Percentiles rank a stretch among this genome's conserved stretches.
These are phyloP conservation scores for Salminus brasiliensis DNA, from an alignment of 2,113 vertebrate genomes.

Conservation along the genomic window DNA sequence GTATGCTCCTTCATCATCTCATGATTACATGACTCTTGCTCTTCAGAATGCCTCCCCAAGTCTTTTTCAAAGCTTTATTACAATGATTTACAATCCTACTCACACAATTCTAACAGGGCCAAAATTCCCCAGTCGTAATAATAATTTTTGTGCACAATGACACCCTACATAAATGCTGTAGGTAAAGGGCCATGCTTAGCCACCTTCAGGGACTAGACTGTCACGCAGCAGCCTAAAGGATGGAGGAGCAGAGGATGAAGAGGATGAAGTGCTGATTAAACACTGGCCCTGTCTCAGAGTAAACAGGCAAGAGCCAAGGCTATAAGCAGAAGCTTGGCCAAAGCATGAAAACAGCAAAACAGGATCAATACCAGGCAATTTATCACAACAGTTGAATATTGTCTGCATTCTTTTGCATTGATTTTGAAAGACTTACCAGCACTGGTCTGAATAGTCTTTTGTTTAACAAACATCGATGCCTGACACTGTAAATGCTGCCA, in stretches of 20 bases:
- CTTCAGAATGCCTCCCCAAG: slow-evolving; percentile 30
- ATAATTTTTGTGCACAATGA: background rate
- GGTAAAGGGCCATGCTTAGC: slow-evolving; percentile 5
- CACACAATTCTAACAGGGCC: background rate
- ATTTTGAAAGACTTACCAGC: slow-evolving; percentile 37
- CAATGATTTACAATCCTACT: background rate
- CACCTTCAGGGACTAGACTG: background rate
- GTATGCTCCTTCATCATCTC: background rate
- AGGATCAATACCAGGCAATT: slow-evolving; percentile 52
- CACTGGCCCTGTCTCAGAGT: slow-evolving; percentile 22
- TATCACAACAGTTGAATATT: slow-evolving; percentile 35
- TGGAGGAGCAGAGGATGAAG: slow-evolving; percentile 24
- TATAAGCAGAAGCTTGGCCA: slow-evolving; percentile 26
- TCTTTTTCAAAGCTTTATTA: slow-evolving; percentile 1
- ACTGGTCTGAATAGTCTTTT: slow-evolving; percentile 1
- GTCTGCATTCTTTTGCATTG: slow-evolving; percentile 28
- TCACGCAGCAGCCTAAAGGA: slow-evolving; percentile 34
- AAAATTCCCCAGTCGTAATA: background rate
- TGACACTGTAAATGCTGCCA: slow-evolving; percentile 6
- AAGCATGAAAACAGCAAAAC: slow-evolving; percentile 33
- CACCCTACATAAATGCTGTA: background rate
- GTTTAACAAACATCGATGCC: slow-evolving; percentile 4
- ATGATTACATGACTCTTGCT: slow-evolving; percentile 15
- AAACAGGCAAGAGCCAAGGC: slow-evolving; percentile 38
- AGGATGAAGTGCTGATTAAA: slow-evolving; percentile 49